Evolutionary conservation across 2,797 vertebrate genomes (phyloP).

Genomic region (Chromis chromis): DNA sequence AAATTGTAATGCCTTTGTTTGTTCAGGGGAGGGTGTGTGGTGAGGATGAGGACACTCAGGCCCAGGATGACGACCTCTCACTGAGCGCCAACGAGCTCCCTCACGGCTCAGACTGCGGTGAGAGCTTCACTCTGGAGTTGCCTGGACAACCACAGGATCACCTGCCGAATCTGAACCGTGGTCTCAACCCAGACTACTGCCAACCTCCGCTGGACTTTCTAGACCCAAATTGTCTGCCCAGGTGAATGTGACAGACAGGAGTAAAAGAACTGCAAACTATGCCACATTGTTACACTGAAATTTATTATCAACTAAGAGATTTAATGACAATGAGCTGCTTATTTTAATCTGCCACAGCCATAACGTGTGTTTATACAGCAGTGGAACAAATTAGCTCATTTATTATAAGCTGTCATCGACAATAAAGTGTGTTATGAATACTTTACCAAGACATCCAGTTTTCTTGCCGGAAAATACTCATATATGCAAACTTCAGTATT

Average conservation of each 20-base stretch:
- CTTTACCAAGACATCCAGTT: neutral
- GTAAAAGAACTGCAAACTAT: constrained; percentile 11
- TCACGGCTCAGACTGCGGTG: constrained; percentile 92
- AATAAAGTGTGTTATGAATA: constrained; percentile 12
- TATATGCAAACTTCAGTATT: neutral
- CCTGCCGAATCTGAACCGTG: constrained; percentile 69
- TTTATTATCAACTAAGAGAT: constrained; percentile 4
- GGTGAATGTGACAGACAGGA: constrained; percentile 65
- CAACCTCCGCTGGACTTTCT: constrained; percentile 83
- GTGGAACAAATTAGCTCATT: constrained; percentile 4
- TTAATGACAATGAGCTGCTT: neutral
- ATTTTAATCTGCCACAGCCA: constrained; percentile 7
- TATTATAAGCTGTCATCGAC: constrained; percentile 4
- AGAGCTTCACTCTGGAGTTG: constrained; percentile 93
- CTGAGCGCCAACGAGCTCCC: constrained; percentile 91
- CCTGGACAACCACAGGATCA: constrained; percentile 88
- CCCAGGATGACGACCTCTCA: constrained; percentile 92
- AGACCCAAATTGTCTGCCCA: constrained; percentile 82
- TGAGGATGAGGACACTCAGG: constrained; percentile 90
- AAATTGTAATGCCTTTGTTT: neutral
- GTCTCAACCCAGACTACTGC: constrained; percentile 71
- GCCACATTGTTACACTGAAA: constrained; percentile 13
- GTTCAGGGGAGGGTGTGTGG: constrained; percentile 82
- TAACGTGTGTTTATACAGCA: neutral
- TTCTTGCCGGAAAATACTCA: neutral